A percentile compares a stretch with the other conserved stretches of the same genome.
phyloP scores from a whole-genome alignment of 2,888 invertebrate genomes.

The Sesia bembeciformis region DNA sequence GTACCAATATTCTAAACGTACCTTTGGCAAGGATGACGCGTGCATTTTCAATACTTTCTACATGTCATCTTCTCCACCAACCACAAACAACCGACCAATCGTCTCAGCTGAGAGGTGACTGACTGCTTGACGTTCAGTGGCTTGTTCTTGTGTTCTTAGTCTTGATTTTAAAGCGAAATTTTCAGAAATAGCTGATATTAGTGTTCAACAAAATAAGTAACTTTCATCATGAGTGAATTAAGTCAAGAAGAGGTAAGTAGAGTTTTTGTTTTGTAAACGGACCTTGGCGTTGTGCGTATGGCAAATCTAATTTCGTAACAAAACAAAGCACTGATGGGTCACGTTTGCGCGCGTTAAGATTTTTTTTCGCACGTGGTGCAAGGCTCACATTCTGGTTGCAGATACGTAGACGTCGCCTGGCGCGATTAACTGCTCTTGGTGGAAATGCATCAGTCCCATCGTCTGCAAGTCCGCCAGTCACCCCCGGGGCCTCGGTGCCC shows the following conservation, averaged over 20 bases:
- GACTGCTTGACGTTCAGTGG: slow-evolving; percentile 64
- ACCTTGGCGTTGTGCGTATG: slow-evolving; percentile 60
- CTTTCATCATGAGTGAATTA: slow-evolving; percentile 83
- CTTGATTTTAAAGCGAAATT: slow-evolving; percentile 12
- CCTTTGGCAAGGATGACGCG: slow-evolving; percentile 55
- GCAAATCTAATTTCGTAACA: slow-evolving; percentile 72
- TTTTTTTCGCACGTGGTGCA: slow-evolving; percentile 38
- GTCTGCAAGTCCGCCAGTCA: slow-evolving; percentile 63
- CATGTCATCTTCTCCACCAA: slow-evolving; percentile 46
- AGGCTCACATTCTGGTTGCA: slow-evolving; percentile 47
- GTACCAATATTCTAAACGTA: neutral
- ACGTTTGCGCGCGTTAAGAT: slow-evolving; percentile 32
- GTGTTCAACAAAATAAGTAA: neutral
- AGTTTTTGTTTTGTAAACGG: slow-evolving; percentile 53
- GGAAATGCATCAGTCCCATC: slow-evolving; percentile 62
- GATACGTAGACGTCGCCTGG: slow-evolving; percentile 85
- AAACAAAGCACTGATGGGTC: slow-evolving; percentile 65
- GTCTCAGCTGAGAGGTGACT: slow-evolving; percentile 47
- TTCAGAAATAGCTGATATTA: neutral
- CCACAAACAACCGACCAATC: slow-evolving; percentile 52
- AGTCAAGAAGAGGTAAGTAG: slow-evolving; percentile 90
- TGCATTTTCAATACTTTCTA: slow-evolving; percentile 71
- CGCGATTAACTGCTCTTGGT: slow-evolving; percentile 79
- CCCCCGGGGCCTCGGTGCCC: slow-evolving; percentile 54
- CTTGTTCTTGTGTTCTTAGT: slow-evolving; percentile 46